phyloP scores from a whole-genome alignment of 35 echinoderm and acorn worm species.

The Eucidaris tribuloides region DNA sequence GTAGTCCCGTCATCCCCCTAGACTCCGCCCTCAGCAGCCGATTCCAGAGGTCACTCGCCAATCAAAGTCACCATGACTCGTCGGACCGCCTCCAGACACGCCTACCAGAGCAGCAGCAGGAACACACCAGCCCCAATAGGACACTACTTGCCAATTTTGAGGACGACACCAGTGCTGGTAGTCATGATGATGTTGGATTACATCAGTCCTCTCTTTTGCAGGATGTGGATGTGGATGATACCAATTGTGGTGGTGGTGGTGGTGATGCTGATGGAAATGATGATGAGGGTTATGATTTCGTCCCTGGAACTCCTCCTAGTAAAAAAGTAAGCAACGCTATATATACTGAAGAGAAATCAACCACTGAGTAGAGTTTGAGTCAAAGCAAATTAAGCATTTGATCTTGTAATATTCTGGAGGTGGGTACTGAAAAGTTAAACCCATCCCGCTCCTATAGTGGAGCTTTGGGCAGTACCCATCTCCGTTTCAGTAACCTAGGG shows the following conservation, averaged over 20 bases:
- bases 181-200: neutral
- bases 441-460: no score
- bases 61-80: neutral
- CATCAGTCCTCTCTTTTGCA: neutral
- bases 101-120: neutral
- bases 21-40: slow-evolving; percentile 11
- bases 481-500: no score
- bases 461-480: no score
- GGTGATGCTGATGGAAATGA: slow-evolving; percentile 13
- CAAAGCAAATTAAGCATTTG: no score
- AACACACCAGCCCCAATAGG: slow-evolving; percentile 6
- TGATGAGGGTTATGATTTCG: slow-evolving; percentile 69
- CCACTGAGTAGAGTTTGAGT: no score
- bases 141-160: slow-evolving; percentile 45
- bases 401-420: no score
- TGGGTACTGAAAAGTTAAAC: no score
- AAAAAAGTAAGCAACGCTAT: no score
- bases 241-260: no score
- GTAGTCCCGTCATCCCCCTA: slow-evolving; percentile 37
- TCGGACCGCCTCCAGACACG: neutral
- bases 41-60: slow-evolving; percentile 4
- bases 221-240: no score
- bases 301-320: slow-evolving; percentile 84
- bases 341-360: no score
- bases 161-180: slow-evolving; percentile 7